Conservation (phyloP, 2,888 invertebrate species). For the Acrocera orbiculus region DNA sequence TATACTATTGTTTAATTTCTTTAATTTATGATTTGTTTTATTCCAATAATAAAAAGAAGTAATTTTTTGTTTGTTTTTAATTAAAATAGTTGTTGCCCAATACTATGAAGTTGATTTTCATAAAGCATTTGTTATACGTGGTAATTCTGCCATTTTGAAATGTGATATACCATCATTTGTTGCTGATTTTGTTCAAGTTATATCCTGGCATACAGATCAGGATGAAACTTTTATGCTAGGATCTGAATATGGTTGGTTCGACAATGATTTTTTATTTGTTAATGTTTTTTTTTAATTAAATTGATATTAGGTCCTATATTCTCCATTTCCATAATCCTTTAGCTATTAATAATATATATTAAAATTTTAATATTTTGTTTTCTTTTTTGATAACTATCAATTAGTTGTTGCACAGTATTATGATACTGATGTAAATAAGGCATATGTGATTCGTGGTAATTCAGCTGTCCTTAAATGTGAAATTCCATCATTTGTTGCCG, state of each 20-base stretch:
- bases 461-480: slow-evolving; percentile 77
- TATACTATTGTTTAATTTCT: neutral
- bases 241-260: slow-evolving; percentile 30
- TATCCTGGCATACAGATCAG: slow-evolving; percentile 69
- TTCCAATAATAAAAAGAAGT: neutral
- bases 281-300: neutral
- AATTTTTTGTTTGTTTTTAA: neutral
- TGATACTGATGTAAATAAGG: slow-evolving; percentile 81
- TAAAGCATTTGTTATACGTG: slow-evolving; percentile 79
- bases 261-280: neutral
- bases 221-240: slow-evolving; percentile 30
- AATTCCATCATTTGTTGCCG: slow-evolving; percentile 81
- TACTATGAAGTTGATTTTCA: slow-evolving; percentile 83
- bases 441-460: slow-evolving; percentile 79
- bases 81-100: slow-evolving; percentile 61
- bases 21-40: neutral
- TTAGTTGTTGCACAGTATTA: slow-evolving; percentile 78
- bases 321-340: no score
- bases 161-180: slow-evolving; percentile 86
- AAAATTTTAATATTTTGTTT: neutral
- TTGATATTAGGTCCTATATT: neutral
- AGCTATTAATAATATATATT: no score
- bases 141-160: slow-evolving; percentile 74
- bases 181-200: slow-evolving; percentile 75
- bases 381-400: neutral